Evolutionary conservation across 2,113 vertebrate species (phyloP).

Genomic region (Dipodomys spectabilis): DNA sequence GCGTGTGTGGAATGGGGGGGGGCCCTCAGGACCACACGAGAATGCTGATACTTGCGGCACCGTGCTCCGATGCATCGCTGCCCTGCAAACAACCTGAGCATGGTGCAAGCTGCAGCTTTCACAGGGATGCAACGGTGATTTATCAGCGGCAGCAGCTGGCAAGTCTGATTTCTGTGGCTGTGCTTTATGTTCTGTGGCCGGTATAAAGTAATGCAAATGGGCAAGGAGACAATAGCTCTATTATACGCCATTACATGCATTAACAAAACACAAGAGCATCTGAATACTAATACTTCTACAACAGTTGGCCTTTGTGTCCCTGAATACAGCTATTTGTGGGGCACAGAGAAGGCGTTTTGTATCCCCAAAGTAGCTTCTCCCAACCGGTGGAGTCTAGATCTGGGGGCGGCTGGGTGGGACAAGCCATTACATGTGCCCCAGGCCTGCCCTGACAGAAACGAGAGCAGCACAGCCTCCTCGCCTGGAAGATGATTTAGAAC

Average conservation of each 20-base stretch:
- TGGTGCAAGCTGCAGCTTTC: rapidly evolving
- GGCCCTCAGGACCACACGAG: too few relatives aligned
- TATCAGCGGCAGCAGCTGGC: background rate
- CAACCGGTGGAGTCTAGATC: slow-evolving; percentile 62
- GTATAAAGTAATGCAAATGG: slow-evolving; percentile 86
- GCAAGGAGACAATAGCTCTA: slow-evolving; percentile 86
- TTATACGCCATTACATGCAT: slow-evolving; percentile 90
- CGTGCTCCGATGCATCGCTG: rapidly evolving
- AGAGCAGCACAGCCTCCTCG: background rate
- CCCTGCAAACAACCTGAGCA: rapidly evolving
- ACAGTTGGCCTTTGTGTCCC: slow-evolving; percentile 93
- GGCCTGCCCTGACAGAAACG: too few relatives aligned
- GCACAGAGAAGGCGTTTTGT: slow-evolving; percentile 88
- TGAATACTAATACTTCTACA: slow-evolving; percentile 92
- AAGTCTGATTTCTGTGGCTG: slow-evolving; percentile 49
- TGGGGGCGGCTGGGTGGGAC: slow-evolving; percentile 37
- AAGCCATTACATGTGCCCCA: background rate
- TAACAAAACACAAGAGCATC: slow-evolving; percentile 91
- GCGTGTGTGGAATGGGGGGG: too few relatives aligned
- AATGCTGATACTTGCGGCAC: too few relatives aligned
- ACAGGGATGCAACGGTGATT: background rate
- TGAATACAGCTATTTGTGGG: slow-evolving; percentile 90
- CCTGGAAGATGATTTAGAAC: background rate
- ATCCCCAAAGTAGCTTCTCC: slow-evolving; percentile 81
- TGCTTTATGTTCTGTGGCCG: slow-evolving; percentile 78